Evolutionary conservation across 2,113 vertebrate species (phyloP), one percentile per base, ranked within the genome.

Genomic region (Oryzias melastigma): DNA sequence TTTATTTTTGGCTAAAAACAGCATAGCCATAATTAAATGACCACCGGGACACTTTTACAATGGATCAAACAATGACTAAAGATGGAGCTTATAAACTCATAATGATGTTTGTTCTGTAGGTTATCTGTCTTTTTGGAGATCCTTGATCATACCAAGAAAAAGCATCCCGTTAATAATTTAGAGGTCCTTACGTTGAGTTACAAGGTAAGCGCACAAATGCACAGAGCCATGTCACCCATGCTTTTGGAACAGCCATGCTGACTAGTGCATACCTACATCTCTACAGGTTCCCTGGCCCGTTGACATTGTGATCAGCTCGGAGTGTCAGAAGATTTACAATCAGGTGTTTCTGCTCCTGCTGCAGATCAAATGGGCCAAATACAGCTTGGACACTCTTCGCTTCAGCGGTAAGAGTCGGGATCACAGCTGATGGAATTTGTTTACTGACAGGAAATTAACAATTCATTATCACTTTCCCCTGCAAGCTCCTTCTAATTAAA

Each of bases 331-430:
- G 92, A 98, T 98, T 83, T 98, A 98, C 91, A 98, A 98, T 81
- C 97, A 99, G 73, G 95, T 99, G 49, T 99, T 98, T 75, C 92
- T 98, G 24, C 95, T 99, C 14, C 89, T 99, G 64, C 75, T 99
- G 64, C 95, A 99, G 90, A 99, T 99, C 75, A 99, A 99, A 75
- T 98, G 96, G 96, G 95, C 97, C 60, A 99, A 99, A 65, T 98
- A 99, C 61, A 97, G 95, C 77, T 89, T 99, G 67, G 97, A 99
- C 85, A 96, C 95, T 14, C 87, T 99, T 58, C 87, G 95, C 16
- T 99, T 99, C 90, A 93, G 93, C 71, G 95, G 97, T 98, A 91
- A 69, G 92, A 79, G 63, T 19, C 4, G n/a, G 8, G 43, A 0
- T 7, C n/a, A 27, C 7, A 69, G 6, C 20, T 48, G 16, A 16